Evolutionary conservation across 2,797 vertebrate genomes (phyloP).

Genomic region (Coendou prehensilis): DNA sequence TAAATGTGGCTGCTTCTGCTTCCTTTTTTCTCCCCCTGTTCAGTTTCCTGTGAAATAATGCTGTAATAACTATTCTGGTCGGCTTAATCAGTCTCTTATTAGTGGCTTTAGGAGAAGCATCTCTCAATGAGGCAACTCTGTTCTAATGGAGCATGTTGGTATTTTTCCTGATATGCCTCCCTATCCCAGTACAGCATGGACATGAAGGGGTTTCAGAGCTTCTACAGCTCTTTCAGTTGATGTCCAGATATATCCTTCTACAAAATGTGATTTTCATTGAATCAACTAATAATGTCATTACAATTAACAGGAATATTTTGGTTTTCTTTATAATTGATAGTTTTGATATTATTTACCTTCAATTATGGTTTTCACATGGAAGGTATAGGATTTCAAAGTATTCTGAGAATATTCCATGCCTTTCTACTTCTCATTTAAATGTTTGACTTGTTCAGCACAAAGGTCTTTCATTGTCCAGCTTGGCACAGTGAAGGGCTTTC

Average conservation of each 20-base stretch:
- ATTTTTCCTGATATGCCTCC: slow-evolving; percentile 87
- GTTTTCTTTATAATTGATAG: slow-evolving; percentile 87
- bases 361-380: slow-evolving; percentile 93
- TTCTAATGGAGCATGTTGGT: slow-evolving; percentile 90
- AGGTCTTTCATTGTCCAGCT: slow-evolving; percentile 90
- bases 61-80: not conserved
- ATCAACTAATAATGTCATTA: slow-evolving; percentile 92
- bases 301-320: slow-evolving; percentile 92
- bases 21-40: not conserved
- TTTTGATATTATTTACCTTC: slow-evolving; percentile 93
- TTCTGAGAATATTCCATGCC: slow-evolving; percentile 59
- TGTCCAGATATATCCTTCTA: slow-evolving; percentile 91
- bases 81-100: slow-evolving; percentile 90
- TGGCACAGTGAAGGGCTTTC: slow-evolving; percentile 93
- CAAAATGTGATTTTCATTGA: slow-evolving; percentile 93
- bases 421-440: not conserved
- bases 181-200: slow-evolving; percentile 90
- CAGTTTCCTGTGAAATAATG: not conserved
- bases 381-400: not conserved
- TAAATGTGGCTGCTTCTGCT: not conserved
- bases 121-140: slow-evolving; percentile 84
- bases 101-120: slow-evolving; percentile 89
- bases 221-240: slow-evolving; percentile 89
- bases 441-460: not conserved
- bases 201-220: slow-evolving; percentile 90